Conservation (phyloP, 2,113 vertebrate species). For the Centropus unirufus region DNA sequence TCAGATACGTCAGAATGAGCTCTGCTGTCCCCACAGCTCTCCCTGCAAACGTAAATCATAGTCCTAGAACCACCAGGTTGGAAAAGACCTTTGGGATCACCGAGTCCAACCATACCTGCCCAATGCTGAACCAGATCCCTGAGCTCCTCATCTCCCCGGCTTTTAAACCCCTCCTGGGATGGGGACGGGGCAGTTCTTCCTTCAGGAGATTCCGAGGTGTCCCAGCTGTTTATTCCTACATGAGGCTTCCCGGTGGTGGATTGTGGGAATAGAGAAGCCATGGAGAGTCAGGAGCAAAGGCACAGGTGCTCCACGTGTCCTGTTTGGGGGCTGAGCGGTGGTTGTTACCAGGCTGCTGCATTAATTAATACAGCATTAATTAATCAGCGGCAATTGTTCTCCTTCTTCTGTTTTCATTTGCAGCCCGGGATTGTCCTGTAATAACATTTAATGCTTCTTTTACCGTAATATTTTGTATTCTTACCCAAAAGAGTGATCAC, state of each 20-base stretch:
- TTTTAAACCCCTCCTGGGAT: too few relatives aligned
- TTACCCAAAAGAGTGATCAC: background rate
- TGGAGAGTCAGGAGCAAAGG: background rate
- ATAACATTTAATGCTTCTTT: background rate
- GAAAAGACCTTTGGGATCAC: too few relatives aligned
- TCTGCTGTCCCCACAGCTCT: background rate
- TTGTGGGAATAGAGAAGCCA: background rate
- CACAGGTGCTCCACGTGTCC: background rate
- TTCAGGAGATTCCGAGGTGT: background rate
- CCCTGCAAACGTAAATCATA: too few relatives aligned
- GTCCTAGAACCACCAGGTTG: too few relatives aligned
- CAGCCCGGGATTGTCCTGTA: background rate
- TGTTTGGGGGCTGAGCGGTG: background rate
- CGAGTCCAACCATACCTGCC: too few relatives aligned
- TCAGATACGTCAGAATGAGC: background rate
- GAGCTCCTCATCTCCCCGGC: too few relatives aligned
- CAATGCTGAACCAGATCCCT: too few relatives aligned
- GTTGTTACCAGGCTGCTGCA: background rate
- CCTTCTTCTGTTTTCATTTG: background rate
- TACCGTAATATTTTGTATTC: background rate
- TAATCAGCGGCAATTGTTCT: background rate
- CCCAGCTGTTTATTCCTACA: background rate
- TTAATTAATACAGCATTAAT: background rate
- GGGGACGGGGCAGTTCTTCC: too few relatives aligned
- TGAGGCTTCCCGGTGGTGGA: background rate